Evolutionary conservation across 1,140 invertebrate genomes (phyloP).

Genomic region (Anoplophora glabripennis): DNA sequence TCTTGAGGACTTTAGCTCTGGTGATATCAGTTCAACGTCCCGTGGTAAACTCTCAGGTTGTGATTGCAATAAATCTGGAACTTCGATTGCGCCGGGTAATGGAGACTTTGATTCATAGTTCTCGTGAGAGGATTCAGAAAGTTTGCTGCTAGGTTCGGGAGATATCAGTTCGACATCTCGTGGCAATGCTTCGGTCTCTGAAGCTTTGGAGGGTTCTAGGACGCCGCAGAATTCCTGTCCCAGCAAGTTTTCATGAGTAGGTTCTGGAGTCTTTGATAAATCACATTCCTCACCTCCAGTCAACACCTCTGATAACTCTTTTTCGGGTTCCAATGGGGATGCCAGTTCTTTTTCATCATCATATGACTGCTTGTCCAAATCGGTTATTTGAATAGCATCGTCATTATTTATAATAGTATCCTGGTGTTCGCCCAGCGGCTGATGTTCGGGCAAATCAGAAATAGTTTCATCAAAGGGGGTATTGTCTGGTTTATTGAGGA

Average conservation of each 20-base stretch:
- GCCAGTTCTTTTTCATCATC: slow-evolving; percentile 39
- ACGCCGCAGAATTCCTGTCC: slow-evolving; percentile 8
- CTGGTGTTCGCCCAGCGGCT: slow-evolving; percentile 24
- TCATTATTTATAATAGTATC: slow-evolving; percentile 24
- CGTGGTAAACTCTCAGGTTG: not conserved
- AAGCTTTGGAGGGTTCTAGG: not conserved
- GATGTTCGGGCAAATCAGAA: slow-evolving; percentile 37
- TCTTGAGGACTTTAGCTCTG: not conserved
- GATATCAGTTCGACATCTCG: slow-evolving; percentile 8
- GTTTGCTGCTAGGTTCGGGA: not conserved
- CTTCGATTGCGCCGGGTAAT: not conserved
- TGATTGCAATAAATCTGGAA: no score
- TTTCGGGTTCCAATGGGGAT: slow-evolving; percentile 29
- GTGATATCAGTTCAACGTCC: not conserved
- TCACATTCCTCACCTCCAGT: slow-evolving; percentile 20
- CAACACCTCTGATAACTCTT: slow-evolving; percentile 7
- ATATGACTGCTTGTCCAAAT: slow-evolving; percentile 35
- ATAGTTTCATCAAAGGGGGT: slow-evolving; percentile 33
- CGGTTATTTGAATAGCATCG: slow-evolving; percentile 33
- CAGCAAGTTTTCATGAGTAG: slow-evolving; percentile 18
- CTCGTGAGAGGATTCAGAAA: not conserved
- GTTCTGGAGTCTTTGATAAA: slow-evolving; percentile 25
- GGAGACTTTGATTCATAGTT: slow-evolving; percentile 4
- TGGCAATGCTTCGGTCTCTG: not conserved
- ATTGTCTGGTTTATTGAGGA: slow-evolving; percentile 41